A percentile compares a stretch with the other conserved stretches of the same genome.
Conservation (phyloP, 2,888 invertebrate species). For the Dilophus febrilis region DNA sequence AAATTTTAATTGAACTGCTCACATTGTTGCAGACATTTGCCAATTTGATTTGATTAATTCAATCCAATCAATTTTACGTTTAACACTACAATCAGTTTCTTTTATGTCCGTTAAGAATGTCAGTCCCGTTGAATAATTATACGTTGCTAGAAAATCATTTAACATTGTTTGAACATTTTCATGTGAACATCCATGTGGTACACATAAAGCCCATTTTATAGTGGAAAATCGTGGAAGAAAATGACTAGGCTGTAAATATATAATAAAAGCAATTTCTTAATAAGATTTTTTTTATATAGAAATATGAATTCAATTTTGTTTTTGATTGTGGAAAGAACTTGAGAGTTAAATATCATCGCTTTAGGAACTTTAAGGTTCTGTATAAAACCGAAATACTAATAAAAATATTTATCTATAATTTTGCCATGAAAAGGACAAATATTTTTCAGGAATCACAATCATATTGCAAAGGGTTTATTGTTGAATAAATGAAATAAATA, state of each 20-base stretch:
- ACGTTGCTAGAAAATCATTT: conserved; percentile 20
- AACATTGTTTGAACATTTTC: conserved; percentile 35
- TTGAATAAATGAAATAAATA: neutral
- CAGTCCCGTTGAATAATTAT: conserved; percentile 35
- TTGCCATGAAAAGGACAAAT: too few species aligned
- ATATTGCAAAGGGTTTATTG: too few species aligned
- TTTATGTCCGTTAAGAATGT: conserved; percentile 39
- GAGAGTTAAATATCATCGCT: too few species aligned
- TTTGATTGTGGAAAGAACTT: too few species aligned
- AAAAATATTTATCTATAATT: too few species aligned
- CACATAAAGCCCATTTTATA: conserved; percentile 51
- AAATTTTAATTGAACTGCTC: conserved; percentile 14
- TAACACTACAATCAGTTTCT: conserved; percentile 40
- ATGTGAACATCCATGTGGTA: conserved; percentile 44
- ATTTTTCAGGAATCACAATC: too few species aligned
- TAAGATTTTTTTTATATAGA: too few species aligned
- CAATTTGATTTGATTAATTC: conserved; percentile 16
- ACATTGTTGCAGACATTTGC: conserved; percentile 34
- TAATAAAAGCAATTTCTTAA: neutral
- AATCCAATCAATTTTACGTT: conserved; percentile 18
- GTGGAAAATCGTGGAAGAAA: conserved; percentile 54
- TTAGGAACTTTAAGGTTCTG: too few species aligned
- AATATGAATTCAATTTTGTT: too few species aligned
- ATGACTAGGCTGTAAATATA: conserved; percentile 42
- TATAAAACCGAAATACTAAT: too few species aligned